Conservation (phyloP, 2,797 vertebrate genomes). For the Clarias pachynema region DNA sequence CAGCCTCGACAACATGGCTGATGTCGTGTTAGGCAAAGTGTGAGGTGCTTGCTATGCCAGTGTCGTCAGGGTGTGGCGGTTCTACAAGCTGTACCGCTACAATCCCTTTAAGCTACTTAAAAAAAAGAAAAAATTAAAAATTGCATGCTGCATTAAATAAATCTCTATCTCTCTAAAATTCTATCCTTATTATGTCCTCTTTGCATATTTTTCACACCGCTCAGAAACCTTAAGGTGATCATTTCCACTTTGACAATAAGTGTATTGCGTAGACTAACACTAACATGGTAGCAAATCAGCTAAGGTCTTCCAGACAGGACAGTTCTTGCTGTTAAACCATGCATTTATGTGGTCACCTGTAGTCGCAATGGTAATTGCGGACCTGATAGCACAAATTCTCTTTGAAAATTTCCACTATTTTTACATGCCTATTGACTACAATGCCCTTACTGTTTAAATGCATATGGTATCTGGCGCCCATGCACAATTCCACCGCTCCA, state of each 20-base stretch:
- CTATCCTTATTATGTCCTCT: background rate
- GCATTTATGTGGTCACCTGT: no score
- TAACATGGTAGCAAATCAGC: background rate
- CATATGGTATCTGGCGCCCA: no score
- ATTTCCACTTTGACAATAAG: slow-evolving; percentile 43
- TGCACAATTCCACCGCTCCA: background rate
- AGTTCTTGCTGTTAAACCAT: no score
- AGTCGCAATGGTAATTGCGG: no score
- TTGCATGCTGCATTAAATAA: slow-evolving; percentile 38
- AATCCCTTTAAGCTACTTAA: background rate
- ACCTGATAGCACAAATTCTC: no score
- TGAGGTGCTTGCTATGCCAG: slow-evolving; percentile 70
- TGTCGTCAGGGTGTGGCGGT: slow-evolving; percentile 42
- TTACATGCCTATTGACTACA: no score
- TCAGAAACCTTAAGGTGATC: slow-evolving; percentile 60
- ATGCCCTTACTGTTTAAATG: no score
- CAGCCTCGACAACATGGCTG: slow-evolving; percentile 47
- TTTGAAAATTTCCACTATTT: no score
- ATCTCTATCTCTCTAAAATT: background rate
- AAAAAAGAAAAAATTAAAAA: background rate
- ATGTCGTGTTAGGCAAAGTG: slow-evolving; percentile 52
- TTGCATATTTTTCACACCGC: slow-evolving; percentile 38
- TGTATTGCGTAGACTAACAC: background rate
- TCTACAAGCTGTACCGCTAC: slow-evolving; percentile 23
- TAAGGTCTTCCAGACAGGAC: background rate